Percentiles rank a stretch among this genome's conserved stretches.
Conservation (phyloP, 2,113 vertebrate genomes). For the Gambusia holbrooki region DNA sequence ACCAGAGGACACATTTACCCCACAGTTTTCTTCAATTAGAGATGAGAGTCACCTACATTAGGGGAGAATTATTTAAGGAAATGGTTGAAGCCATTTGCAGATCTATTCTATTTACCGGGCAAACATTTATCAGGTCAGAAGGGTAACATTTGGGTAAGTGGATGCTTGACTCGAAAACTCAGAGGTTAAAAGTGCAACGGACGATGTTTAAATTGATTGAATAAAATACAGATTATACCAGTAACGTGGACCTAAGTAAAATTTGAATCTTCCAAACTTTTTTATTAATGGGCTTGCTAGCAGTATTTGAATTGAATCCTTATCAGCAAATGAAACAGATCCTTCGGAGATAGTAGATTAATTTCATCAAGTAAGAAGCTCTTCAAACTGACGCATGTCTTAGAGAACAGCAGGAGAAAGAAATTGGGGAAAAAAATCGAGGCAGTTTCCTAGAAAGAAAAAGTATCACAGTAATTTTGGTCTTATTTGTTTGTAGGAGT, state of each 20-base stretch:
- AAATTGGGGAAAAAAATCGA: not conserved
- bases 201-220: constrained; percentile 8
- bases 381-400: constrained; percentile 46
- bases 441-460: constrained; percentile 5
- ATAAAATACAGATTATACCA: constrained; percentile 5
- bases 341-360: constrained; percentile 65
- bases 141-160: not conserved
- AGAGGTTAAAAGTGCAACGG: constrained; percentile 50
- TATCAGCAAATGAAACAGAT: constrained; percentile 52
- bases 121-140: not conserved
- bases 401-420: constrained; percentile 4
- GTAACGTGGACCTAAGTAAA: constrained; percentile 32
- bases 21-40: constrained; percentile 68
- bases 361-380: constrained; percentile 60
- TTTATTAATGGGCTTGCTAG: constrained; percentile 71
- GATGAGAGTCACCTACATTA: constrained; percentile 48
- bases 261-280: constrained; percentile 63
- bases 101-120: not conserved
- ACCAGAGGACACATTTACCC: constrained; percentile 52
- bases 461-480: not conserved
- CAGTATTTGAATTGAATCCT: constrained; percentile 61
- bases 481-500: not conserved
- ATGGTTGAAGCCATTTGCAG: not conserved
- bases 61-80: constrained; percentile 53
- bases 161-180: not conserved